Conservation (phyloP, 92 coral and sea anemone genomes). For the Porites lobata region DNA sequence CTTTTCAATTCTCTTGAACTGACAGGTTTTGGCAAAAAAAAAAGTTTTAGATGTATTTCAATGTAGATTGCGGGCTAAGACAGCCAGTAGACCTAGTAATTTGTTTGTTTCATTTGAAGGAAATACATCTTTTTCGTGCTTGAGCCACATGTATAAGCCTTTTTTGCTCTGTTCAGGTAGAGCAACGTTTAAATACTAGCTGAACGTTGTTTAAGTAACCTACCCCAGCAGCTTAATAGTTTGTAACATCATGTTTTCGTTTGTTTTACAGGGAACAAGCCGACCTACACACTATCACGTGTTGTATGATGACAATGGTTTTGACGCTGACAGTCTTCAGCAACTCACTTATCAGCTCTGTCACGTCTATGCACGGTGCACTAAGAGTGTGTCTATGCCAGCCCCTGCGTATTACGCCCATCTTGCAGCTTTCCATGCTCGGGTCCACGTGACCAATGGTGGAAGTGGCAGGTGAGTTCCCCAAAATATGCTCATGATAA, state of each 20-base stretch:
- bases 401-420: conserved; percentile 98
- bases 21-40: too few relatives aligned
- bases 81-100: too few relatives aligned
- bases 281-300: conserved; percentile 99
- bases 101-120: too few relatives aligned
- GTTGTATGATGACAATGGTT: conserved; percentile 90
- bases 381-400: conserved; percentile 96
- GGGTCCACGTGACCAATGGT: conserved; percentile 52
- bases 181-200: too few relatives aligned
- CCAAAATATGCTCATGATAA: background rate
- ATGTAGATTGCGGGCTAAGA: too few relatives aligned
- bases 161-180: too few relatives aligned
- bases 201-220: too few relatives aligned
- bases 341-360: conserved; percentile 94
- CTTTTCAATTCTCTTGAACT: too few relatives aligned
- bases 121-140: too few relatives aligned
- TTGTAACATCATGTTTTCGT: background rate
- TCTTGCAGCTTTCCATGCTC: conserved; percentile 92
- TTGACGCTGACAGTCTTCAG: conserved; percentile 88
- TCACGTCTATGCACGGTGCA: conserved; percentile 95
- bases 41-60: too few relatives aligned
- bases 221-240: too few relatives aligned
- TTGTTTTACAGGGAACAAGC: conserved; percentile 86
- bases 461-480: conserved; percentile 2
- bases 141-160: too few relatives aligned